phyloP scores from a whole-genome alignment of 2,888 invertebrate species.

The Dromius quadrimaculatus region DNA sequence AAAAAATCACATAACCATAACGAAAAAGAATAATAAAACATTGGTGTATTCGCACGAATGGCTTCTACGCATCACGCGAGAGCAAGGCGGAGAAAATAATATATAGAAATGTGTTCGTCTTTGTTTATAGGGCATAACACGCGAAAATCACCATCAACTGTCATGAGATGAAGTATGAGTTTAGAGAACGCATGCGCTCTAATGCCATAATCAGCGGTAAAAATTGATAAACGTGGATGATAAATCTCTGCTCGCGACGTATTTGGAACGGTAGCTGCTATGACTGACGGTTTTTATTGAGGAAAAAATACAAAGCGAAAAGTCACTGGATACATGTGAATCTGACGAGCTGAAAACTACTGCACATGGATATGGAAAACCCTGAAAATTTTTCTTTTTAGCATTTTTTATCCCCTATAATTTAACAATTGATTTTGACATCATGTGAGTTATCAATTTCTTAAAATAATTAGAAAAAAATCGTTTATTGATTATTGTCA shows the following conservation, averaged over 20 bases:
- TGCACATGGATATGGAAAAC: not conserved
- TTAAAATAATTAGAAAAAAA: no score
- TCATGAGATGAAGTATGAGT: slow-evolving; percentile 30
- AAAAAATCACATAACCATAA: slow-evolving; percentile 37
- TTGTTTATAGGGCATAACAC: slow-evolving; percentile 41
- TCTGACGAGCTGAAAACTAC: not conserved
- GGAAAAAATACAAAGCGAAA: slow-evolving; percentile 14
- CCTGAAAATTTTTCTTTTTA: no score
- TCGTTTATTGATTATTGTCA: no score
- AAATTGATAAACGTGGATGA: slow-evolving; percentile 44
- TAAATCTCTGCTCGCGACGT: slow-evolving; percentile 41
- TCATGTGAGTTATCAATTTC: no score
- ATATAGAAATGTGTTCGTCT: slow-evolving; percentile 11
- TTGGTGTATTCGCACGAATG: slow-evolving; percentile 32
- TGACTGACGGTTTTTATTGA: slow-evolving; percentile 45
- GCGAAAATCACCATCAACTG: slow-evolving; percentile 41
- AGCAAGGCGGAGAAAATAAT: not conserved
- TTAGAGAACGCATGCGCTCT: slow-evolving; percentile 17
- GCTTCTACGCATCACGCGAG: slow-evolving; percentile 27
- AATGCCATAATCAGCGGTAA: slow-evolving; percentile 45
- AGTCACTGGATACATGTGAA: slow-evolving; percentile 18
- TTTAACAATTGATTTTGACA: no score
- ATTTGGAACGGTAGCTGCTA: slow-evolving; percentile 45
- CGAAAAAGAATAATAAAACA: slow-evolving; percentile 40
- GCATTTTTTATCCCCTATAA: no score